phyloP scores from a whole-genome alignment of 2,113 vertebrate genomes.

The Chionis minor region DNA sequence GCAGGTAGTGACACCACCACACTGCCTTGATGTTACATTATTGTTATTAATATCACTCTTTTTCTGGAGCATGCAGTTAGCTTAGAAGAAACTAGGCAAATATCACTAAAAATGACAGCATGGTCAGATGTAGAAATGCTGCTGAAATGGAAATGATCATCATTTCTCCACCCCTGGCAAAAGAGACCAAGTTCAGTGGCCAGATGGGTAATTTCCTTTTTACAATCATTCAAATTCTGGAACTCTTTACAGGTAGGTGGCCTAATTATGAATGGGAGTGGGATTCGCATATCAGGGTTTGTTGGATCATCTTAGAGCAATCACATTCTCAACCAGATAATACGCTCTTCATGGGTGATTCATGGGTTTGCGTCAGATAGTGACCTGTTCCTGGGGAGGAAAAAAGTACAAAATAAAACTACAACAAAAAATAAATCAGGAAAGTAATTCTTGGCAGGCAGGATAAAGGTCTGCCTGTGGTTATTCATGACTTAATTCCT shows the following conservation, averaged over 20 bases:
- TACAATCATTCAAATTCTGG: background rate
- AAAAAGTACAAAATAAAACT: background rate
- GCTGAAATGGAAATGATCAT: background rate
- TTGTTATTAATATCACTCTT: background rate
- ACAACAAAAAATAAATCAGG: background rate
- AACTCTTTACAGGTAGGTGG: background rate
- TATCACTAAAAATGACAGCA: background rate
- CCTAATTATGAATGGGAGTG: background rate
- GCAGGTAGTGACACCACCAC: background rate
- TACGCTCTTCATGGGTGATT: background rate
- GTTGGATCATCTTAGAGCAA: background rate
- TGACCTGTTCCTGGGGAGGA: background rate
- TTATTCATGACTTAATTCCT: background rate
- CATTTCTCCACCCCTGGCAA: background rate
- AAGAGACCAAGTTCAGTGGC: background rate
- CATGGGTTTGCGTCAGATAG: background rate
- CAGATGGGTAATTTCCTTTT: background rate
- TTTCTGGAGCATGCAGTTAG: background rate
- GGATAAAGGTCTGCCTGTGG: background rate
- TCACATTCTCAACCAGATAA: background rate
- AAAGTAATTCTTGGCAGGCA: background rate
- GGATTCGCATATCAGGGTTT: background rate
- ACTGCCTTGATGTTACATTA: background rate
- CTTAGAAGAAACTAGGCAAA: background rate
- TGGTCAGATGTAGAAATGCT: background rate